These are phyloP conservation scores for Lutraria lutraria DNA, from an alignment of 2,888 invertebrate genomes.

Conservation along the genomic window DNA sequence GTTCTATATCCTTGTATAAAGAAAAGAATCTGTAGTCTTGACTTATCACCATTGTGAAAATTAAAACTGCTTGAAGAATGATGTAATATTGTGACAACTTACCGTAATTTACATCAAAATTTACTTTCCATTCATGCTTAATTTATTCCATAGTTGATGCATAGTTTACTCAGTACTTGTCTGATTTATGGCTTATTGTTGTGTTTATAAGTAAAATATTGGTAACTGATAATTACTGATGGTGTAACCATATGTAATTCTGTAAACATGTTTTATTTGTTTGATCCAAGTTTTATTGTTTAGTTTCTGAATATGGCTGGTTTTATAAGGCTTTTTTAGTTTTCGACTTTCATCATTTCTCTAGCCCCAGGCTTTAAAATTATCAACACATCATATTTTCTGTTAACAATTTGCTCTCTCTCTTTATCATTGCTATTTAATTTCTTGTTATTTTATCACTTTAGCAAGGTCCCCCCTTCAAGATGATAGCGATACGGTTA, in stretches of 20 bases:
- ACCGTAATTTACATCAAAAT: slow-evolving; percentile 38
- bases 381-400: slow-evolving; percentile 63
- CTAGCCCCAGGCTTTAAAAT: slow-evolving; percentile 41
- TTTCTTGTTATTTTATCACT: slow-evolving; percentile 59
- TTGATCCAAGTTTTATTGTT: neutral
- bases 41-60: neutral
- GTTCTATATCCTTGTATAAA: neutral
- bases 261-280: neutral
- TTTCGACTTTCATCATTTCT: slow-evolving; percentile 48
- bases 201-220: neutral
- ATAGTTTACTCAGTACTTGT: neutral
- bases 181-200: neutral
- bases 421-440: slow-evolving; percentile 54
- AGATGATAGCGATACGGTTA: slow-evolving; percentile 61
- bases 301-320: neutral
- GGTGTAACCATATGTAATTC: neutral
- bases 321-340: slow-evolving; percentile 26
- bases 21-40: neutral
- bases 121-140: slow-evolving; percentile 9
- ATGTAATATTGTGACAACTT: slow-evolving; percentile 36
- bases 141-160: neutral
- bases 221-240: neutral
- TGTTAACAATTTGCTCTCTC: slow-evolving; percentile 21
- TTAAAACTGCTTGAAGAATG: neutral
- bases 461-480: slow-evolving; percentile 54